Evolutionary conservation across 1,140 invertebrate genomes (phyloP).

Genomic region (Brachionus manjavacas): DNA sequence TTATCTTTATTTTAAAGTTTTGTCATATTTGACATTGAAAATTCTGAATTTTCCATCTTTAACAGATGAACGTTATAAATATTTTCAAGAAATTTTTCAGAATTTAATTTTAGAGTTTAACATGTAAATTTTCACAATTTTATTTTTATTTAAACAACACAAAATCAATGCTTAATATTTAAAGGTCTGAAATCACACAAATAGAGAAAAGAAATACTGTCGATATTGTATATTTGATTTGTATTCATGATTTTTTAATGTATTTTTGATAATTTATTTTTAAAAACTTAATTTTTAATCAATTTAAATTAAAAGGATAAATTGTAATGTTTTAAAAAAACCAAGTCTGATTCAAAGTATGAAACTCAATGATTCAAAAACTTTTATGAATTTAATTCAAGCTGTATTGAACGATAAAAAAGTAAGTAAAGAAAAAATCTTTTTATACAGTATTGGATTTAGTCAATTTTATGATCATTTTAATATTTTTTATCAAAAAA

Average conservation of each 20-base stretch:
- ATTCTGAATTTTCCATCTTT: background rate
- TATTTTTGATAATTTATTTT: background rate
- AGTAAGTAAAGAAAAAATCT: background rate
- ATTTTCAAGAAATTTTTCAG: background rate
- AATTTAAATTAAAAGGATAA: background rate
- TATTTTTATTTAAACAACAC: background rate
- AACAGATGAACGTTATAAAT: background rate
- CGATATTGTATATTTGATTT: background rate
- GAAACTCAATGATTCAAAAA: background rate
- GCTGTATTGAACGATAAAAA: background rate
- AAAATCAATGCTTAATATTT: background rate
- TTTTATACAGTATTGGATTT: too few relatives aligned
- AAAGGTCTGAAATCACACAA: background rate
- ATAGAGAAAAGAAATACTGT: background rate
- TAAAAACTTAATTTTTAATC: background rate
- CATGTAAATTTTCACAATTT: background rate
- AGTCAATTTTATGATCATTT: too few relatives aligned
- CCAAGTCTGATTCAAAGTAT: background rate
- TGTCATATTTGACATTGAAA: background rate
- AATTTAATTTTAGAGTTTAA: slow-evolving; percentile 14
- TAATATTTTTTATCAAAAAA: background rate
- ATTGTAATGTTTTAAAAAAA: background rate
- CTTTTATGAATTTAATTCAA: background rate
- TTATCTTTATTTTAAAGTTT: background rate
- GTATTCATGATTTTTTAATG: background rate